phyloP scores from a whole-genome alignment of 2,888 invertebrate species.

The Pollenia griseotomentosa region DNA sequence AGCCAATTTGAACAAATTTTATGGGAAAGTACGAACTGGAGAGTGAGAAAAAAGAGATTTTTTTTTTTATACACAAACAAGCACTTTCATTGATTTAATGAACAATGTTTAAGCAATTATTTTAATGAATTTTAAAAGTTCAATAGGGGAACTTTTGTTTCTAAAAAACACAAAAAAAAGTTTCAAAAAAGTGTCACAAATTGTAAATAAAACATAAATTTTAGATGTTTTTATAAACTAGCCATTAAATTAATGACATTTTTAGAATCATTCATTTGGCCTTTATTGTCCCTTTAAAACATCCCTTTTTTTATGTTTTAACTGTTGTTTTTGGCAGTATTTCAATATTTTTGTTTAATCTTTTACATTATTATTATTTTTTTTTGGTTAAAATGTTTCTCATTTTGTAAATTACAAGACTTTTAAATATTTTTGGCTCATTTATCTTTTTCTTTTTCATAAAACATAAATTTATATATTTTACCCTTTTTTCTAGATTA shows the following conservation, averaged over 20 bases:
- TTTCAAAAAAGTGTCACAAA: neutral
- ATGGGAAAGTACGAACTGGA: neutral
- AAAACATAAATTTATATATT: neutral
- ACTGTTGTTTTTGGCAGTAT: conserved; percentile 22
- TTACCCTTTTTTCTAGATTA: neutral
- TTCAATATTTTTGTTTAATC: conserved; percentile 32
- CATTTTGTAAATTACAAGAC: conserved; percentile 38
- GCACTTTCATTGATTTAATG: conserved; percentile 59
- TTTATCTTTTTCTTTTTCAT: conserved; percentile 24
- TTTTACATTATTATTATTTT: neutral
- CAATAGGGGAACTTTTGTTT: neutral
- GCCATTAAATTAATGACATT: neutral
- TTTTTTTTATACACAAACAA: conserved; percentile 13
- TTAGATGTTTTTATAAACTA: neutral
- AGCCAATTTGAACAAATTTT: conserved; percentile 31
- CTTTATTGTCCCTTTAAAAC: neutral
- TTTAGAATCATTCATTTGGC: neutral
- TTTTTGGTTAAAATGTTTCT: conserved; percentile 5
- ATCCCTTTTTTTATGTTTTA: conserved; percentile 6
- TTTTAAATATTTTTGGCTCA: conserved; percentile 50
- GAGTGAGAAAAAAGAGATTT: neutral
- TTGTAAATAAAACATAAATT: neutral
- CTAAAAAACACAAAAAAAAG: neutral
- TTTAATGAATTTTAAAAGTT: conserved; percentile 54
- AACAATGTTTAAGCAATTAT: conserved; percentile 42